These are phyloP conservation scores for Vicugna pacos DNA, from an alignment of 2,113 vertebrate genomes.

Conservation along the genomic window DNA sequence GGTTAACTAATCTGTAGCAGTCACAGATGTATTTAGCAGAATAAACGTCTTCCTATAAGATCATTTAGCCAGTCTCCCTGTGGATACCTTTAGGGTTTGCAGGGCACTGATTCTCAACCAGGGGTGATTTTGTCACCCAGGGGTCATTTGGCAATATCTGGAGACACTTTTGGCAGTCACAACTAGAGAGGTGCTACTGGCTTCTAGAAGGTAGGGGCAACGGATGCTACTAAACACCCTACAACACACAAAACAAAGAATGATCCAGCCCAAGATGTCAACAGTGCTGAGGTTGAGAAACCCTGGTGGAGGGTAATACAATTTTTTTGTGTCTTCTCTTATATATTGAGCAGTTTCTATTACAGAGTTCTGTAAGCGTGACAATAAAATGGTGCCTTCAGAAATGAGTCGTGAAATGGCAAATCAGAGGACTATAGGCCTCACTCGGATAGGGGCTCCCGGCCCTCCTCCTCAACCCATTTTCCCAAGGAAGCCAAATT, in stretches of 20 bases:
- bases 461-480: neutral
- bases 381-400: conserved; percentile 31
- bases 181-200: neutral
- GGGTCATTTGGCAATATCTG: neutral
- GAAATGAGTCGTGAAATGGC: conserved; percentile 58
- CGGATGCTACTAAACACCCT: neutral
- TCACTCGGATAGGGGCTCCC: neutral
- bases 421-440: neutral
- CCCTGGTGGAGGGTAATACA: neutral
- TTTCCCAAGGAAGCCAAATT: neutral
- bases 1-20: neutral
- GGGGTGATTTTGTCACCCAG: neutral
- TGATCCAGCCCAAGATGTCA: neutral
- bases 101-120: neutral
- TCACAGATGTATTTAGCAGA: neutral
- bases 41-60: neutral
- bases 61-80: neutral
- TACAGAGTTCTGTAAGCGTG: neutral
- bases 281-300: neutral
- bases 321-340: neutral
- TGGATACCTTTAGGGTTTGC: neutral
- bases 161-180: neutral
- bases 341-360: neutral
- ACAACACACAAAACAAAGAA: neutral
- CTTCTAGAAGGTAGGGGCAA: accelerated